A percentile compares a stretch with the other conserved stretches of the same genome.
Evolutionary conservation across 2,113 vertebrate genomes (phyloP).

Genomic region (Paradoxurus hermaphroditus): DNA sequence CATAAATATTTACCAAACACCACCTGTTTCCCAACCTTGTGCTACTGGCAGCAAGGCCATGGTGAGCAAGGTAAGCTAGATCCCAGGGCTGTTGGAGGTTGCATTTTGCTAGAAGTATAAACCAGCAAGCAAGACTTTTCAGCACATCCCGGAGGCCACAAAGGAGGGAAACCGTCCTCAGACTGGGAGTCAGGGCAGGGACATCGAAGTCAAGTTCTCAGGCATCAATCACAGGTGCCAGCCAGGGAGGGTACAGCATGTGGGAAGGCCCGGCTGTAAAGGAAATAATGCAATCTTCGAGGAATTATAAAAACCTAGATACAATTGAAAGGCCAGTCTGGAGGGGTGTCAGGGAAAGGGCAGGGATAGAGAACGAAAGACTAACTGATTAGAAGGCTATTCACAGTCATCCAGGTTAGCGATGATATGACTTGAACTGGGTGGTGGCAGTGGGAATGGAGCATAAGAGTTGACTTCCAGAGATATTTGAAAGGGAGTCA

Average conservation of each 20-base stretch:
- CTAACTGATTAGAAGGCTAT: background rate
- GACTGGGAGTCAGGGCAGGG: background rate
- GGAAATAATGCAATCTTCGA: background rate
- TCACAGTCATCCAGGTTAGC: background rate
- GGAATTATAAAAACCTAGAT: background rate
- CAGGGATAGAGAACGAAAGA: background rate
- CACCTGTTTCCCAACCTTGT: background rate
- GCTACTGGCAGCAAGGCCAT: background rate
- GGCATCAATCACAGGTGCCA: background rate
- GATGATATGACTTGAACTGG: background rate
- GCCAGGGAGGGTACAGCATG: rapidly evolving
- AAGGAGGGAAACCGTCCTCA: background rate
- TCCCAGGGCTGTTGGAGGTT: background rate
- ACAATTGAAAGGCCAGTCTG: background rate
- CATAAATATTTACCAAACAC: background rate
- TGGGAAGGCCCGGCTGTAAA: background rate
- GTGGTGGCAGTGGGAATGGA: background rate
- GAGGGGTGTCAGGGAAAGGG: background rate
- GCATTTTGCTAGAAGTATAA: background rate
- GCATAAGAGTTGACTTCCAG: background rate
- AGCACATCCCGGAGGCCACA: background rate
- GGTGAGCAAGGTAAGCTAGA: background rate
- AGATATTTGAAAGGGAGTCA: background rate
- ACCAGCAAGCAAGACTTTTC: background rate
- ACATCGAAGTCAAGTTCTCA: background rate